Base-by-base conservation (phyloP, 2,888 invertebrate genomes). In the Rhaphigaster nebulosa region DNA sequence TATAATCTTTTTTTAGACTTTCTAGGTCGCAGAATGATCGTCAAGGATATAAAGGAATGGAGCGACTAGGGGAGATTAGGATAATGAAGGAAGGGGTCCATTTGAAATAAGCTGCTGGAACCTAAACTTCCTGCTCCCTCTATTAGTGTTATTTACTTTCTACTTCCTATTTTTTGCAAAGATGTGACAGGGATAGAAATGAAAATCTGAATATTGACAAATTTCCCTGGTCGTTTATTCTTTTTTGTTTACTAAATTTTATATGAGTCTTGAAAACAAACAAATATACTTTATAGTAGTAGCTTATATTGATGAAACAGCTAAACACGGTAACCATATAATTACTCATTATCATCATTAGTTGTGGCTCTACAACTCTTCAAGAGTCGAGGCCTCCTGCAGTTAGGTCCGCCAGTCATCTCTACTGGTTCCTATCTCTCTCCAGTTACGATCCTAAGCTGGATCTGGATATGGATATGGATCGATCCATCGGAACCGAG, bases 11-110 rank as follows among this genome's bases (percentile, higher is more conserved):
- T 70, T 70, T 34, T 34, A 70, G 34, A 0, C 13, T 34, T 20
- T 18, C 20, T 18, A 8, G 70, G n/a, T 45, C 26, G 84, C 41
- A 8, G 12, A 45, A 45, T 12, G 84, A 84, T 45, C 26, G 45
- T 84, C 13, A 45, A 26, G 84, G 84, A 26, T n/a, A 41, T 38
- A 80, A 38, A 26, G 80, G 84, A n/a, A 84, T 84, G 84, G 41
- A 45, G 26, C 26, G 84, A 84, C 45, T 18, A 84, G 45, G 26
- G 84, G 84, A 84, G 84, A 84, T 84, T 84, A 84, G 84, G 41
- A 26, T 84, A 84, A 84, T 84, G 84, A 84, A 84, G 84, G 84
- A 45, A 45, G 41, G 84, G 84, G 84, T 41, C 84, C 84, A 84
- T 84, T 84, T 23, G 45, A 84, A 84, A 84, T 45, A 84, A 45